phyloP scores from a whole-genome alignment of 2,888 invertebrate species.

The Mongoloraphidia duomilia region DNA sequence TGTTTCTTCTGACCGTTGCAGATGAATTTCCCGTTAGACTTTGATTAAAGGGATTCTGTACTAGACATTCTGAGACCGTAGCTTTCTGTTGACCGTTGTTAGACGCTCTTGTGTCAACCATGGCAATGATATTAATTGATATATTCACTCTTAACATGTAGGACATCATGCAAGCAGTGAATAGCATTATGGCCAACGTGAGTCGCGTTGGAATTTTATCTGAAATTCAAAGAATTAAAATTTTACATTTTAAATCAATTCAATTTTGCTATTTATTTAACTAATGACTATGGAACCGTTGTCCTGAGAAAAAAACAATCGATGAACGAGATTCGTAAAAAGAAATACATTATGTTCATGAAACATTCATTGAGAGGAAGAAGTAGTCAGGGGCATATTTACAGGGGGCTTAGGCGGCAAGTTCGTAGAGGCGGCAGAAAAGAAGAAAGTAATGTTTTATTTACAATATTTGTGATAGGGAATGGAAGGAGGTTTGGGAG shows the following conservation, averaged over 20 bases:
- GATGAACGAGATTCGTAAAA: too few species aligned
- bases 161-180: conserved; percentile 54
- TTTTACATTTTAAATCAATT: background rate
- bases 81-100: conserved; percentile 16
- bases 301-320: too few species aligned
- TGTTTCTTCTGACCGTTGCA: background rate
- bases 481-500: too few species aligned
- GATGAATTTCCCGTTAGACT: too few species aligned
- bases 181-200: conserved; percentile 49
- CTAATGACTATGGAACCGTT: too few species aligned
- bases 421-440: too few species aligned
- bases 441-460: too few species aligned
- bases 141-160: conserved; percentile 66
- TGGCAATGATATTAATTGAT: conserved; percentile 57
- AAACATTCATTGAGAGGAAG: too few species aligned
- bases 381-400: too few species aligned
- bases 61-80: conserved; percentile 3
- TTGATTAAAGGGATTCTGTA: background rate
- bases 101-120: conserved; percentile 40
- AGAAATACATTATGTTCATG: too few species aligned
- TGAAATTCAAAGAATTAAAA: conserved; percentile 16
- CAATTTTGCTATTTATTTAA: background rate
- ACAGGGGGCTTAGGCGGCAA: too few species aligned
- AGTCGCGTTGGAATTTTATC: conserved; percentile 37
- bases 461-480: too few species aligned